These are phyloP conservation scores for Trematomus bernacchii DNA, from an alignment of 2,797 vertebrate species.

Conservation along the genomic window DNA sequence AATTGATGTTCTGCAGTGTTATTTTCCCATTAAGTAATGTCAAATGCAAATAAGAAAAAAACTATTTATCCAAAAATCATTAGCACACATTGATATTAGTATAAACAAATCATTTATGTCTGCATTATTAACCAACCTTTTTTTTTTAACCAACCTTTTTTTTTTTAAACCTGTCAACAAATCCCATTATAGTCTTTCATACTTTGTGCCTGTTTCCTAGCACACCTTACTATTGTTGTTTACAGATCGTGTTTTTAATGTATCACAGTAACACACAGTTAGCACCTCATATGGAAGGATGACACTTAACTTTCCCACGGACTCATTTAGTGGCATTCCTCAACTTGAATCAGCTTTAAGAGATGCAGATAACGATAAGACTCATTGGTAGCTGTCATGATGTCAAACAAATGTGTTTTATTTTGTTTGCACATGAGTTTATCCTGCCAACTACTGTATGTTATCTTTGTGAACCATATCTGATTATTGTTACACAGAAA, in stretches of 20 bases:
- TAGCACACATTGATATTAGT: background rate
- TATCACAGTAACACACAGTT: too few species aligned
- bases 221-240: background rate
- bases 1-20: background rate
- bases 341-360: too few species aligned
- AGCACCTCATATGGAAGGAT: too few species aligned
- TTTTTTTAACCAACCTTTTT: too few species aligned
- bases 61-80: constrained; percentile 1
- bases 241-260: too few species aligned
- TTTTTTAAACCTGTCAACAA: background rate
- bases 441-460: background rate
- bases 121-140: too few species aligned
- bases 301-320: too few species aligned
- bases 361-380: constrained; percentile 4
- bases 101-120: background rate
- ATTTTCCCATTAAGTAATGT: background rate
- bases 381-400: background rate
- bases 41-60: background rate
- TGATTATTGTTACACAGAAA: constrained; percentile 8
- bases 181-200: background rate
- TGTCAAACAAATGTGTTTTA: background rate
- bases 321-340: too few species aligned
- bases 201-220: background rate
- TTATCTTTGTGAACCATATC: constrained; percentile 2
- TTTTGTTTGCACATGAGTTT: background rate